Base-by-base conservation (phyloP, 2,797 vertebrate genomes). In the Microchirus variegatus region DNA sequence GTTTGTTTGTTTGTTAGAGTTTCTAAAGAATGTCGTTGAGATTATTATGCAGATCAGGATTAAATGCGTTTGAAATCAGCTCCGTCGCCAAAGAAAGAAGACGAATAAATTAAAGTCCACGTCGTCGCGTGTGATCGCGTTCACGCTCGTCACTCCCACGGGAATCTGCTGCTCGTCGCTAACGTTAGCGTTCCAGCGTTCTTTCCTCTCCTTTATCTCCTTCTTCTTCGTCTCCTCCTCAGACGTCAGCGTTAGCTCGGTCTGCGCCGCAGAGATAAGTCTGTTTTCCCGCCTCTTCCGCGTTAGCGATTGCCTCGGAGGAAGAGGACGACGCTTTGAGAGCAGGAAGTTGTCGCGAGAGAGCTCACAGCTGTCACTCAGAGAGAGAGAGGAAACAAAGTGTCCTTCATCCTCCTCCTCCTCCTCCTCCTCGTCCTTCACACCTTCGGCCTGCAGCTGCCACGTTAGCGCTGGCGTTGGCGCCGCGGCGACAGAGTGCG, bases 51-150 rank as follows among this genome's bases (percentile, higher is more conserved):
- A n/a, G n/a, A n/a, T 31, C 31, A 31, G 31, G 31, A n/a, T n/a
- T n/a, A n/a, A n/a, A n/a, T n/a, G n/a, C n/a, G n/a, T n/a, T n/a
- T n/a, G n/a, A n/a, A n/a, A n/a, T n/a, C n/a, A n/a, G n/a, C n/a
- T n/a, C n/a, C n/a, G n/a, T n/a, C n/a, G n/a, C n/a, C n/a, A n/a
- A n/a, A n/a, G n/a, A n/a, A n/a, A 31, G 31, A 35, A 52, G 72
- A 74, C 80, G 83, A 82, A 88, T 81, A 86, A 81, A 82, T 81
- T 67, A 81, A 44, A 73, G 80, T 75, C 87, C 85, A 83, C 90
- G 84, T 90, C 89, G 91, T 92, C 90, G 87, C 82, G 86, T 83
- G 82, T 91, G 89, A 92, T 90, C 84, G 78, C 82, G 84, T 90
- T 89, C 89, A 84, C 84, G 80, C 84, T 56, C 86, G 87, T 89